Conservation (phyloP, 92 coral and sea anemone genomes). For the Epizoanthus illoricatus region DNA sequence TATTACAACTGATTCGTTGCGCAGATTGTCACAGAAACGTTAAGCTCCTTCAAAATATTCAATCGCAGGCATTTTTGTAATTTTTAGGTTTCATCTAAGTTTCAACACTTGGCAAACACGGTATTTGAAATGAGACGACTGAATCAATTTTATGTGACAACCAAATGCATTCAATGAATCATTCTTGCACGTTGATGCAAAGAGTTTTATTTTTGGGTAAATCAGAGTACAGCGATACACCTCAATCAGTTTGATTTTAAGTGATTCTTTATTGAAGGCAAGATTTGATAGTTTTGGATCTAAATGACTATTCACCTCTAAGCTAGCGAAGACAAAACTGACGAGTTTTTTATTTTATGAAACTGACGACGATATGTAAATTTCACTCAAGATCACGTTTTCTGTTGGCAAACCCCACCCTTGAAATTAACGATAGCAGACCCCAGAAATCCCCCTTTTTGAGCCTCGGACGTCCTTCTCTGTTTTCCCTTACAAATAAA, state of each 20-base stretch:
- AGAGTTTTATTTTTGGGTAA: slow-evolving; percentile 32
- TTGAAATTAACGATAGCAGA: slow-evolving; percentile 19
- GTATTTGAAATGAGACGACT: slow-evolving; percentile 33
- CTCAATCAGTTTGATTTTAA: slow-evolving; percentile 16
- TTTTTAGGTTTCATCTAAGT: slow-evolving; percentile 29
- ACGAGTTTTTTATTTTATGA: slow-evolving; percentile 26
- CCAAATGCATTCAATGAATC: slow-evolving; percentile 13
- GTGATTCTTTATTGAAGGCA: slow-evolving; percentile 28
- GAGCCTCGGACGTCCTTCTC: neutral
- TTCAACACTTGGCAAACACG: slow-evolving; percentile 30
- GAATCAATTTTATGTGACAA: slow-evolving; percentile 28
- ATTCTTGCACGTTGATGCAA: slow-evolving; percentile 30
- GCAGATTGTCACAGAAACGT: slow-evolving; percentile 6
- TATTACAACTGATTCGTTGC: slow-evolving; percentile 16
- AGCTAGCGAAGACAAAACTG: slow-evolving; percentile 2
- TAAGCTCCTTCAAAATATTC: slow-evolving; percentile 9
- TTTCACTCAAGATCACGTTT: slow-evolving; percentile 43
- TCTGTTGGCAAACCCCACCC: slow-evolving; percentile 44
- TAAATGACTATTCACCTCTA: slow-evolving; percentile 17
- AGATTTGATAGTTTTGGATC: slow-evolving; percentile 33
- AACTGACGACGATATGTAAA: slow-evolving; percentile 44
- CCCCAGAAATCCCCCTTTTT: slow-evolving; percentile 32
- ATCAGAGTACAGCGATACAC: slow-evolving; percentile 25
- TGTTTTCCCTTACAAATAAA: slow-evolving; percentile 15
- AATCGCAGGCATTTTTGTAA: slow-evolving; percentile 19